Conservation (phyloP, 2,113 vertebrate species). For the Gallinago jamesoni region DNA sequence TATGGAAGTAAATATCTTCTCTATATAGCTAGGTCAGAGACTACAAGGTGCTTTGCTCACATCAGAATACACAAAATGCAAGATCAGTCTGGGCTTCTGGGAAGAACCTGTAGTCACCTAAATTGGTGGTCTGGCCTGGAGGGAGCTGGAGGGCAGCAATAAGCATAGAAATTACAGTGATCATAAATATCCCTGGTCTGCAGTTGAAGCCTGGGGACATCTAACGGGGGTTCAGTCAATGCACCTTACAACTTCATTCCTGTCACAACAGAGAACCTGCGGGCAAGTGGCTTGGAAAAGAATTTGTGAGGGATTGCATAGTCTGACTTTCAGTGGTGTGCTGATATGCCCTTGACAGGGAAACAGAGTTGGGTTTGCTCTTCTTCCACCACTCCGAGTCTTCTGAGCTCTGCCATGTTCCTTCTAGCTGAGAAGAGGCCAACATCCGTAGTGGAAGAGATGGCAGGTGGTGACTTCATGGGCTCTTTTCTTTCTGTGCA, state of each 20-base stretch:
- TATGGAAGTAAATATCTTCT: background rate
- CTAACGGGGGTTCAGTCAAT: background rate
- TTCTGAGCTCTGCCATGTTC: background rate
- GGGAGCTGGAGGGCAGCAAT: background rate
- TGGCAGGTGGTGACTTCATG: background rate
- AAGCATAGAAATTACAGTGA: fast-evolving
- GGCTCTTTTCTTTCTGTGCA: fast-evolving
- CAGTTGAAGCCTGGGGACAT: background rate
- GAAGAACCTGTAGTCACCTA: background rate
- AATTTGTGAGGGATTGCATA: fast-evolving
- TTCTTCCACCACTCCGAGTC: background rate
- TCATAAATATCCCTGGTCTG: background rate
- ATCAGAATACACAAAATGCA: background rate
- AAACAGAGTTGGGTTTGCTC: background rate
- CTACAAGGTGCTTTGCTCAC: background rate
- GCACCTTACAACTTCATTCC: background rate
- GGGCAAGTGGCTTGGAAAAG: background rate
- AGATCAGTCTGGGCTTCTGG: background rate
- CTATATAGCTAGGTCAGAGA: background rate
- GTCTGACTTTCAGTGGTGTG: background rate
- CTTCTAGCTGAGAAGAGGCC: background rate
- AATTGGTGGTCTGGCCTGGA: background rate
- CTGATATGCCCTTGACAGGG: background rate
- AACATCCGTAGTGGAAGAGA: background rate
- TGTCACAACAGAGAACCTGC: background rate